phyloP scores from a whole-genome alignment of 2,888 invertebrate species.

The Sarcophaga variegata region DNA sequence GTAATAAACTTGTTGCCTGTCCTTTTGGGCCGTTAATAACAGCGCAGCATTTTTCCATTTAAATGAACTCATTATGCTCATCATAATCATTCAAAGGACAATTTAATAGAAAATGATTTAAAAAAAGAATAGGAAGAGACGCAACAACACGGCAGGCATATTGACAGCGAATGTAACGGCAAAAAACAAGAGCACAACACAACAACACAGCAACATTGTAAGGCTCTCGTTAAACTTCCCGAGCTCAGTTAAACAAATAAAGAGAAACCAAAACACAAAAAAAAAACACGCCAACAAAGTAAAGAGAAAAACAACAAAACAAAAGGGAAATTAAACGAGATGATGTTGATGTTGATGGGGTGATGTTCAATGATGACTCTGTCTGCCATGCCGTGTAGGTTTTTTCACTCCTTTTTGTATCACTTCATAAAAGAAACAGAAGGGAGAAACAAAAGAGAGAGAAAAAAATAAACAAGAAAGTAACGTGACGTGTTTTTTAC shows the following conservation, averaged over 20 bases:
- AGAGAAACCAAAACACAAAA: neutral
- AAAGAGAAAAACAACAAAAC: constrained; percentile 1
- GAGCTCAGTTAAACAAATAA: neutral
- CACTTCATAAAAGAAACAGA: neutral
- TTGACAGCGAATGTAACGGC: neutral
- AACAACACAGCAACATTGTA: neutral
- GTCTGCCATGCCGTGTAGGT: constrained; percentile 6
- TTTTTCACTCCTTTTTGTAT: constrained; percentile 7
- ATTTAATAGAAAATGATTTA: neutral
- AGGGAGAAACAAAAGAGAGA: too few relatives aligned
- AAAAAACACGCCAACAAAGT: neutral
- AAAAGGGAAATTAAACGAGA: neutral
- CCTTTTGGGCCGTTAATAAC: neutral
- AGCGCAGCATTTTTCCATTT: neutral
- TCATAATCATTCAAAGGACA: neutral
- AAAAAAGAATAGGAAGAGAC: neutral
- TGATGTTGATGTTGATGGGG: too few relatives aligned
- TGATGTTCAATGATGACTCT: neutral
- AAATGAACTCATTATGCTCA: neutral
- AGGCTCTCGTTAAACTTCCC: neutral
- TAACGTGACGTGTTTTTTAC: constrained; percentile 61
- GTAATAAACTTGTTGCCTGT: neutral
- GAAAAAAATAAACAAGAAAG: constrained; percentile 33
- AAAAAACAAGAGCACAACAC: neutral
- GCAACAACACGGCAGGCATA: neutral